phyloP scores from a whole-genome alignment of 2,113 vertebrate species.

The Ctenodactylus gundi region DNA sequence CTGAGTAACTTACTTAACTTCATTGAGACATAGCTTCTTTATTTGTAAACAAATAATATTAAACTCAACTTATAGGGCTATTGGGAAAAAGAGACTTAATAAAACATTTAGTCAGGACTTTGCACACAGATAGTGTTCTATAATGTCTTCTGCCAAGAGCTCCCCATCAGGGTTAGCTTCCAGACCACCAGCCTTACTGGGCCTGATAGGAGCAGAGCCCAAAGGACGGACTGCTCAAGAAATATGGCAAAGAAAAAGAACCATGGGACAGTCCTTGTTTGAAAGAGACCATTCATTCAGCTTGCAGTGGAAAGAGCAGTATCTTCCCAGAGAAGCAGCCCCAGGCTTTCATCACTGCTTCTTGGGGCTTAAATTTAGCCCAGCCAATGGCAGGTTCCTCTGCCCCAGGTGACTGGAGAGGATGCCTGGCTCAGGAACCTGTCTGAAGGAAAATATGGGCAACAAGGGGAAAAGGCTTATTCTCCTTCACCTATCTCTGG shows the following conservation, averaged over 20 bases:
- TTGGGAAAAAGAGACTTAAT: not conserved
- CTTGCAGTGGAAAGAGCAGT: not conserved
- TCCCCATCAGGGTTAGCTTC: not conserved
- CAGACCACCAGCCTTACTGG: not conserved
- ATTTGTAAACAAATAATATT: slow-evolving; percentile 44
- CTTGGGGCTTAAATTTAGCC: not conserved
- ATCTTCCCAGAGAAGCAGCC: not conserved
- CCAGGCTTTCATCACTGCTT: not conserved
- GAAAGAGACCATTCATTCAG: not conserved
- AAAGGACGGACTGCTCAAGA: not conserved
- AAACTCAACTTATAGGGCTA: slow-evolving; percentile 18
- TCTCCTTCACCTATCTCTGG: not conserved
- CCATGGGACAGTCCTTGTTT: not conserved
- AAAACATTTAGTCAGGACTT: not conserved
- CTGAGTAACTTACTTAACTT: not conserved
- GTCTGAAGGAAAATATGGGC: not conserved
- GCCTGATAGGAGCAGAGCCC: not conserved
- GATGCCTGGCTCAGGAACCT: not conserved
- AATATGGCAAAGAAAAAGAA: not conserved
- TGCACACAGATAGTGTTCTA: not conserved
- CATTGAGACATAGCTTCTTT: not conserved
- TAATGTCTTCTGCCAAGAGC: not conserved
- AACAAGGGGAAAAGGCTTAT: not conserved
- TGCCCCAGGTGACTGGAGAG: not conserved
- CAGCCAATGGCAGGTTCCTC: not conserved